Percentiles rank a stretch among this genome's conserved stretches.
Evolutionary conservation across 2,888 invertebrate species (phyloP).

Genomic region (Acanthosoma haemorrhoidale): DNA sequence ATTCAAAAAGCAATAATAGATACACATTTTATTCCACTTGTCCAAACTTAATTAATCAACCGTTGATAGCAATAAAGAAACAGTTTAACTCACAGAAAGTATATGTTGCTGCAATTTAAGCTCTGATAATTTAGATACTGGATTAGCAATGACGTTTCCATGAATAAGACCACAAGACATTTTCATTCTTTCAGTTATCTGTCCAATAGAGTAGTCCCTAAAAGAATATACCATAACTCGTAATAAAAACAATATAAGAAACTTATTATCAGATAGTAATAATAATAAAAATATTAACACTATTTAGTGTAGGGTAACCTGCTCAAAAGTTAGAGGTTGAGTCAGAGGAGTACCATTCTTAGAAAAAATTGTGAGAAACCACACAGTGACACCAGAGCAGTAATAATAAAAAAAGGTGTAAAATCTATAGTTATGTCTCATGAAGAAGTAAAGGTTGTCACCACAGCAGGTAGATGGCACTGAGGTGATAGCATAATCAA

Average conservation of each 20-base stretch:
- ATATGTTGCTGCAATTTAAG: conserved; percentile 17
- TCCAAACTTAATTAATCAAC: background rate
- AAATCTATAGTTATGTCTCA: too few species aligned
- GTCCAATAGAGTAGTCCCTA: conserved; percentile 17
- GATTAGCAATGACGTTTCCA: conserved; percentile 13
- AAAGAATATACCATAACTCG: background rate
- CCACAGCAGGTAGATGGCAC: too few species aligned
- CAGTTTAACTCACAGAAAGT: conserved; percentile 15
- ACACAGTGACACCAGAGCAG: too few species aligned
- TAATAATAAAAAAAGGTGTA: too few species aligned
- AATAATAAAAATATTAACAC: background rate
- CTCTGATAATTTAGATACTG: conserved; percentile 14
- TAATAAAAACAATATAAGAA: background rate
- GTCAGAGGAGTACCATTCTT: too few species aligned
- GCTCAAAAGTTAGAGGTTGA: background rate
- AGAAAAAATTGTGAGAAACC: too few species aligned
- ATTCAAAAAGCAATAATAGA: background rate
- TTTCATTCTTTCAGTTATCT: conserved; percentile 17
- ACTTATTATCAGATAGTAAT: background rate
- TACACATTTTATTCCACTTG: background rate
- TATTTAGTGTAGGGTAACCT: too few species aligned
- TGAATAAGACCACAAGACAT: conserved; percentile 24
- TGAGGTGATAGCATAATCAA: too few species aligned
- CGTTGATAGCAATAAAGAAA: too few species aligned
- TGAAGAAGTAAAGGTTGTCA: too few species aligned